Percentiles rank a stretch among this genome's conserved stretches.
These are phyloP conservation scores for Oryctolagus cuniculus DNA, from an alignment of 2,113 vertebrate species.

Conservation along the genomic window mOryCun1.1 NC_091434.1:96186001-96186500, in stretches of 20 bases:
- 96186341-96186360: background rate
- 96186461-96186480: background rate
- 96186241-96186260: background rate
- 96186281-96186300: background rate
- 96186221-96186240: background rate
- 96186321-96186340: background rate
- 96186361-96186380: background rate
- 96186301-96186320: background rate
- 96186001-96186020: background rate
- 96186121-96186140: background rate
- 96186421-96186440: background rate
- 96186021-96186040: background rate
- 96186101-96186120: background rate
- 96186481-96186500: background rate
- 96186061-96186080: background rate
- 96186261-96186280: background rate
- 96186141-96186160: background rate
- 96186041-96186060: background rate
- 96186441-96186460: background rate
- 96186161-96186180: background rate
- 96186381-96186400: background rate
- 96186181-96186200: background rate
- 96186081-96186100: background rate
- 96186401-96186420: background rate
- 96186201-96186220: background rate